Evolutionary conservation across 2,888 invertebrate species (phyloP).

Genomic region (Pyrrhosoma nymphula): DNA sequence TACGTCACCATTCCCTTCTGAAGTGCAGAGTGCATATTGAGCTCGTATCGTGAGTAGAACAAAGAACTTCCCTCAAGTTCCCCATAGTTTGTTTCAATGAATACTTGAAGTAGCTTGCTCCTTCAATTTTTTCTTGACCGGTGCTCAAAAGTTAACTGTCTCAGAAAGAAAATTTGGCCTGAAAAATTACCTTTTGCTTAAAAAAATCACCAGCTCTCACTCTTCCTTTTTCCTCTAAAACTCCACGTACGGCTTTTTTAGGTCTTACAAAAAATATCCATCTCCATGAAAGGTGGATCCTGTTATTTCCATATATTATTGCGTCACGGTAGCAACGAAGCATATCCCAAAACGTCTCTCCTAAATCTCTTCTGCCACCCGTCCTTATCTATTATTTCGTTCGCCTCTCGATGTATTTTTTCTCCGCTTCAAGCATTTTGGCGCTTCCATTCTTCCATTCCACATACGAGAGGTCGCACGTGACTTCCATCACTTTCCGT

Average conservation of each 20-base stretch:
- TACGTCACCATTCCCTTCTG: too few species aligned
- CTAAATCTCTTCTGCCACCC: constrained; percentile 11
- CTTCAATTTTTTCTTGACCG: background rate
- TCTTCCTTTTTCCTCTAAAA: background rate
- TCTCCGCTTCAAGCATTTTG: background rate
- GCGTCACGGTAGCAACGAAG: constrained; percentile 4
- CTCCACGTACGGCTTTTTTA: background rate
- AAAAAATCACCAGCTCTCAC: background rate
- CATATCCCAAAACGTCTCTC: constrained; percentile 6
- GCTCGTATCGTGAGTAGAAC: too few species aligned
- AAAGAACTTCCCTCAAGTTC: too few species aligned
- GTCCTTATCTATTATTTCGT: constrained; percentile 33
- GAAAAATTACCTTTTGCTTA: background rate
- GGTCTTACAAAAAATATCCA: background rate
- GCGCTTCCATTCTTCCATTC: constrained; percentile 17
- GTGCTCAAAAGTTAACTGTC: too few species aligned
- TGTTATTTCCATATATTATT: constrained; percentile 45
- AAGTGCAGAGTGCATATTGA: too few species aligned
- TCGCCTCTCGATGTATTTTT: background rate
- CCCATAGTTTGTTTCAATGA: too few species aligned
- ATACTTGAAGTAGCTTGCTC: too few species aligned
- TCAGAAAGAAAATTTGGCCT: background rate
- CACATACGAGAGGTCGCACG: constrained; percentile 25
- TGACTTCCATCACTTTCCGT: constrained; percentile 36
- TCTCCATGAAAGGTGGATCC: background rate